These are phyloP conservation scores for Timandra comae DNA, from an alignment of 2,888 invertebrate genomes.

Conservation along the genomic window DNA sequence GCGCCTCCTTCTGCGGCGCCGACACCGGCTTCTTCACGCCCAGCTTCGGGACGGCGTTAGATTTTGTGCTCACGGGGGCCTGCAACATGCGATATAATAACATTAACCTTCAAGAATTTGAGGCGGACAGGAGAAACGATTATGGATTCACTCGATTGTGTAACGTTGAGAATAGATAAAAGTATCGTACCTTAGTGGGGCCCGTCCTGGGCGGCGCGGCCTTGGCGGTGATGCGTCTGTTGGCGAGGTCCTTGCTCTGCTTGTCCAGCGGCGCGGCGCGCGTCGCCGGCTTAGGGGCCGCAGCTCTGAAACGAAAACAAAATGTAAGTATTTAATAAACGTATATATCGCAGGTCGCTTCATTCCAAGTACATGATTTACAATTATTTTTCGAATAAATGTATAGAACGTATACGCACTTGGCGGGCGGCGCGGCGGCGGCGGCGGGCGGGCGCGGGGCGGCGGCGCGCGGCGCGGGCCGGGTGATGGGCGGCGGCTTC, in stretches of 20 bases:
- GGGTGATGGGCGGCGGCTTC: constrained; percentile 31
- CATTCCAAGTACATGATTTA: too few relatives aligned
- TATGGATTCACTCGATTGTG: too few relatives aligned
- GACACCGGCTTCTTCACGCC: constrained; percentile 24
- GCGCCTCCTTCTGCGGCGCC: constrained; percentile 22
- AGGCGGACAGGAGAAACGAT: too few relatives aligned
- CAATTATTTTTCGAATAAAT: too few relatives aligned
- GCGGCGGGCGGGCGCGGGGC: constrained; percentile 25
- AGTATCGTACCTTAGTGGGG: constrained; percentile 54
- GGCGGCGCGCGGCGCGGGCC: constrained; percentile 25
- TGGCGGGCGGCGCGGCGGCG: constrained; percentile 25
- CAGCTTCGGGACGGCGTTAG: constrained; percentile 38
- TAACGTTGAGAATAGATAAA: too few relatives aligned
- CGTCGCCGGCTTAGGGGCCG: constrained; percentile 38
- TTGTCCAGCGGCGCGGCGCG: constrained; percentile 62
- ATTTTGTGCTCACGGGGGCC: constrained; percentile 43
- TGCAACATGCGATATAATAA: too few relatives aligned
- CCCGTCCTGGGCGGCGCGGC: constrained; percentile 63
- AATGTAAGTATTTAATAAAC: not conserved
- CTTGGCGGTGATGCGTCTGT: constrained; percentile 79
- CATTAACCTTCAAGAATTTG: too few relatives aligned
- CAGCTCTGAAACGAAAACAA: constrained; percentile 26
- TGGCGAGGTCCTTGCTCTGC: constrained; percentile 82
- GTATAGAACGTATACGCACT: too few relatives aligned
- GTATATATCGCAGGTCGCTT: too few relatives aligned